These are phyloP conservation scores for Sinosuthora webbiana DNA, from an alignment of 2,113 vertebrate species.

Conservation along the genomic window DNA sequence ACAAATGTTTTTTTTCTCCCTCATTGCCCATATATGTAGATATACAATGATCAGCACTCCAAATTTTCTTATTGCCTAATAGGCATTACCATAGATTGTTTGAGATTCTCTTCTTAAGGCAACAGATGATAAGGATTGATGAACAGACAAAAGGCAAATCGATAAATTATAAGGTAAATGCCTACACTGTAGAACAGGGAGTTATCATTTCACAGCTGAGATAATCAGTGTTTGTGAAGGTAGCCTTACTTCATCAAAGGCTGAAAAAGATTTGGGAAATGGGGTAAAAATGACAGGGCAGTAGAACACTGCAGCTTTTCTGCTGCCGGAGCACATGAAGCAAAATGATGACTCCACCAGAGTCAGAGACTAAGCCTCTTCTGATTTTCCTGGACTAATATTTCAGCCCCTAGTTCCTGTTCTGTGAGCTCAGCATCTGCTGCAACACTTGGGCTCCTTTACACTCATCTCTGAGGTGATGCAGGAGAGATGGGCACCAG, in stretches of 20 bases:
- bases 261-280: not conserved
- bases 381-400: not conserved
- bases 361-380: not conserved
- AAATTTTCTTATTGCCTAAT: not conserved
- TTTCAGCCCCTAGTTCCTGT: not conserved
- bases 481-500: not conserved
- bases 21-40: not conserved
- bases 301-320: not conserved
- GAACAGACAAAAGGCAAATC: not conserved
- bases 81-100: not conserved
- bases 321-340: not conserved
- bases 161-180: not conserved
- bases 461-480: not conserved
- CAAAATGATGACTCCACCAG: not conserved
- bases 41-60: not conserved
- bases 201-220: not conserved
- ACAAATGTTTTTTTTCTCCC: not conserved
- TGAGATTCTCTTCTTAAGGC: not conserved
- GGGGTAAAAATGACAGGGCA: not conserved
- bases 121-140: not conserved
- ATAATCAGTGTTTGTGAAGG: not conserved
- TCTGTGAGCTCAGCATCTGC: not conserved
- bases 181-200: not conserved
- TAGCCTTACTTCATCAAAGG: not conserved
- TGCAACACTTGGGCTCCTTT: not conserved